Base-by-base conservation (phyloP, 1,140 invertebrate species). In the Zaprionus ornatus region DNA sequence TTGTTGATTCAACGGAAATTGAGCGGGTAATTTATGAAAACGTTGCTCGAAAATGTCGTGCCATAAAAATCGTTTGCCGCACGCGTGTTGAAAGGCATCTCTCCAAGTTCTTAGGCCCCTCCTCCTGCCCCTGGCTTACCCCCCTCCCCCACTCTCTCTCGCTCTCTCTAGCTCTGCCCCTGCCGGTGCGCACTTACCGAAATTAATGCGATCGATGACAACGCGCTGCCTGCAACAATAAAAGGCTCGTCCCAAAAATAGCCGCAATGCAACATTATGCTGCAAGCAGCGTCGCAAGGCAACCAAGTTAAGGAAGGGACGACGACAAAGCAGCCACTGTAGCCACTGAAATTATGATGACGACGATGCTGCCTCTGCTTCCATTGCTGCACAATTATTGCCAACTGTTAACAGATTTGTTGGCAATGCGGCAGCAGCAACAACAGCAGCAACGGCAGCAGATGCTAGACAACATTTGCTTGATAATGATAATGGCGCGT, bases 391-490 rank as follows among this genome's bases (percentile, higher is more conserved):
- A 88, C 84, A 79, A 91, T 91, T 91, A 91, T 91, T 90, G 82
- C 90, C 82, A 84, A 91, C 90, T 91, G 90, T 87, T 91, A 91
- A 91, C 69, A 91, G 90, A 91, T 91, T 91, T 91, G 90, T 91
- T 81, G 77, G 79, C 75, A 48, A 50, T 62, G 66, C 65, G 45
- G 27, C 55, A 25, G 21, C 37, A 29, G 1, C 27, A 29, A 27
- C 27, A 29, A 3, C 19, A 25, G 9, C 25, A 25, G 59, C 62
- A 56, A 15, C 54, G 75, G 59, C 56, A 9, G 6, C 19, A 19
- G 17, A 21, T 17, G 19, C 42, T 35, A 29, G 35, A 45, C 48
- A 78, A 63, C 64, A 87, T 86, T 80, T 83, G 84, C 87, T 65
- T 83, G 84, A 88, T 87, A 80, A 87, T 87, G 84, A 87, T 87